A percentile compares a stretch with the other conserved stretches of the same genome.
Conservation (phyloP, 2,797 vertebrate species). For the Chrysocyon brachyurus region DNA sequence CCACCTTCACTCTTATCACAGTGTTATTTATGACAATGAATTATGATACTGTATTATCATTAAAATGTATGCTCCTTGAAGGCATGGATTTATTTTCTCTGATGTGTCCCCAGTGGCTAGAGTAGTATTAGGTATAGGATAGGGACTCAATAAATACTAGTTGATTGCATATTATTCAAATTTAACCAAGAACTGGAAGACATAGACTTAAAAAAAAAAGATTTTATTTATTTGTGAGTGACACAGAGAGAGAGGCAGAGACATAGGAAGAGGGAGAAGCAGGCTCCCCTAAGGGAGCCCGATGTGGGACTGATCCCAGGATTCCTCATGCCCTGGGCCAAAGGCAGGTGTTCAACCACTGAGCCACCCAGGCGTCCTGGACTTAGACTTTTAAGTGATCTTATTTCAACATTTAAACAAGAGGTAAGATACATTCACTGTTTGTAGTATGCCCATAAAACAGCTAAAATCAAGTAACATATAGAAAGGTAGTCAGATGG, state of each 20-base stretch:
- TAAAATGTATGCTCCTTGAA: background rate
- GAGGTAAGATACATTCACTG: background rate
- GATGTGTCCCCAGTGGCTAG: background rate
- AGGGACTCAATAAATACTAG: background rate
- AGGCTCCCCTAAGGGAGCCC: too few relatives aligned
- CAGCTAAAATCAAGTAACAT: background rate
- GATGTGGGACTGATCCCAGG: too few relatives aligned
- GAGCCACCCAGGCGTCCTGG: too few relatives aligned
- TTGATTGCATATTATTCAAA: background rate
- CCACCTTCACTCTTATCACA: background rate
- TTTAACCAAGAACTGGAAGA: slow-evolving; percentile 11
- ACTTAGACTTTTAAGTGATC: background rate
- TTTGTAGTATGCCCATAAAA: background rate
- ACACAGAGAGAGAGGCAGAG: too few relatives aligned
- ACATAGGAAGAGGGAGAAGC: too few relatives aligned
- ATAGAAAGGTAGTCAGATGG: background rate
- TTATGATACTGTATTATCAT: background rate
- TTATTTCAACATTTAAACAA: background rate
- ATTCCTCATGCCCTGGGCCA: too few relatives aligned
- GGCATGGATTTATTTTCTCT: background rate
- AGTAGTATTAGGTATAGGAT: background rate
- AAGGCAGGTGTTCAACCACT: too few relatives aligned
- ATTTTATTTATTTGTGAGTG: too few relatives aligned
- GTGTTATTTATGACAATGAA: background rate
- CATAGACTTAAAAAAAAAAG: background rate